Conservation (phyloP, 2,888 invertebrate species). For the Pyrocoelia pectoralis region DNA sequence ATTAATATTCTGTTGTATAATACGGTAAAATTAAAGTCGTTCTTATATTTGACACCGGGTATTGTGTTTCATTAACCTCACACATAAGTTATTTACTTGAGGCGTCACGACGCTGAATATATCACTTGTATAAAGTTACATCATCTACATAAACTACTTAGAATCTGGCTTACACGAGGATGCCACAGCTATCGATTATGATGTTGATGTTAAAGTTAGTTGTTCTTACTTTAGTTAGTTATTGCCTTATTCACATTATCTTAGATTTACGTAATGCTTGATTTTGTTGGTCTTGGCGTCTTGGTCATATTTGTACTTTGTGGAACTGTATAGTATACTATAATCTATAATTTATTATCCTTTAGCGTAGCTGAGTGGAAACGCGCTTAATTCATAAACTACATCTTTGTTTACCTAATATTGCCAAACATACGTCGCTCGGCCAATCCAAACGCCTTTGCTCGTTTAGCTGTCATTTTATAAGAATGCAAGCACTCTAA, state of each 20-base stretch:
- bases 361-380: no score
- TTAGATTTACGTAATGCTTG: conserved; percentile 22
- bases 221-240: conserved; percentile 31
- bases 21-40: background rate
- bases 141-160: conserved; percentile 33
- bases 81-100: conserved; percentile 25
- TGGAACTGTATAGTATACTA: no score
- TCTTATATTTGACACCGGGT: background rate
- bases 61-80: conserved; percentile 21
- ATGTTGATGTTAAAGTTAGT: conserved; percentile 33
- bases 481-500: no score
- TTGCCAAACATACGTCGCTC: no score
- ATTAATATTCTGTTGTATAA: background rate
- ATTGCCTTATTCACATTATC: conserved; percentile 22
- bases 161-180: conserved; percentile 28
- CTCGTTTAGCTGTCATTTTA: no score
- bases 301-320: background rate
- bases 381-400: no score
- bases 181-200: conserved; percentile 33
- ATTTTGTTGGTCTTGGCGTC: conserved; percentile 2
- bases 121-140: conserved; percentile 33
- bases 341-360: no score
- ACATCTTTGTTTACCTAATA: no score
- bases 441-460: no score
- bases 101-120: conserved; percentile 24